Percentiles rank a stretch among this genome's conserved stretches.
Evolutionary conservation across 2,113 vertebrate species (phyloP).

Genomic region (Tonatia bakeri): DNA sequence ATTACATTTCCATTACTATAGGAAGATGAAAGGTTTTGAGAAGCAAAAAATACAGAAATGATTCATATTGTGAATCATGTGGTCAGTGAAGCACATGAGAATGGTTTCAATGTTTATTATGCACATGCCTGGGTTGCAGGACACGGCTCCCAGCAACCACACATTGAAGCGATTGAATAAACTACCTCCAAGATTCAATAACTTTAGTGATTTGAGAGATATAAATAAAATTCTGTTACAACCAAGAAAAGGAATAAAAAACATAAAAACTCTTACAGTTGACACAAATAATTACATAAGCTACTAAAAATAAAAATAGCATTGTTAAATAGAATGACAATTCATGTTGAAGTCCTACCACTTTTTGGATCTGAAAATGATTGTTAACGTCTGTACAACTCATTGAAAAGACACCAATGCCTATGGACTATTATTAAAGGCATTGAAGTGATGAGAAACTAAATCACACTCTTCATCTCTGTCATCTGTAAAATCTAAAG

Average conservation of each 20-base stretch:
- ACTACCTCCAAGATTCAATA: background rate
- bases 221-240: background rate
- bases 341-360: background rate
- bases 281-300: background rate
- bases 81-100: background rate
- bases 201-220: background rate
- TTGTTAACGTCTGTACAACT: conserved; percentile 55
- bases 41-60: background rate
- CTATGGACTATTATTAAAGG: conserved; percentile 63
- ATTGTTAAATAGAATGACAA: background rate
- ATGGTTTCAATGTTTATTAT: too few relatives aligned
- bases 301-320: background rate
- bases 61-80: background rate
- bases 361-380: conserved; percentile 53
- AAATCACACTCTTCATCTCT: conserved; percentile 60
- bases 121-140: too few relatives aligned
- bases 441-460: conserved; percentile 68
- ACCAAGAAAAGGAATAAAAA: background rate
- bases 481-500: conserved; percentile 35
- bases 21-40: background rate
- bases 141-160: too few relatives aligned
- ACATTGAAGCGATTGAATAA: too few relatives aligned
- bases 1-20: background rate
- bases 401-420: conserved; percentile 59
- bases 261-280: background rate